Evolutionary conservation across 2,113 vertebrate species (phyloP).

Genomic region (Ovis canadensis): DNA sequence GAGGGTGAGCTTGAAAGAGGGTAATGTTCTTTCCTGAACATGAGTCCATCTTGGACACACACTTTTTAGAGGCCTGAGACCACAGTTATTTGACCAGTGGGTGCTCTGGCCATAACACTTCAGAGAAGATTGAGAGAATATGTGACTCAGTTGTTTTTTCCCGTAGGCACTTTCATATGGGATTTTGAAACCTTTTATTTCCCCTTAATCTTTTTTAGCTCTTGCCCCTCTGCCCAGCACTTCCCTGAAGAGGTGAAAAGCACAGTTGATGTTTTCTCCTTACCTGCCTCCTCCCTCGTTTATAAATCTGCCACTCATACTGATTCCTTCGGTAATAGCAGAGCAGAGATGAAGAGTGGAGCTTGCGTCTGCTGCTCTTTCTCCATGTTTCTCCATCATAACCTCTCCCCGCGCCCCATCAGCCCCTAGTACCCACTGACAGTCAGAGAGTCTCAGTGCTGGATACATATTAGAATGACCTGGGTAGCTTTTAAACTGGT

Average conservation of each 20-base stretch:
- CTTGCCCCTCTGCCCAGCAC: not conserved
- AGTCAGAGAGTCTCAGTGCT: not conserved
- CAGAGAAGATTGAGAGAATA: not conserved
- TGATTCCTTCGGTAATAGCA: not conserved
- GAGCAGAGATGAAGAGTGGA: not conserved
- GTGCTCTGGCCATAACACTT: not conserved
- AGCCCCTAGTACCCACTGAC: not conserved
- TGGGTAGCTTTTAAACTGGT: not conserved
- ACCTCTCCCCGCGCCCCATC: not conserved
- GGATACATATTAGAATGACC: not conserved
- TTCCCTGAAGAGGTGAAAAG: slow-evolving; percentile 18
- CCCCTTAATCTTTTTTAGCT: not conserved
- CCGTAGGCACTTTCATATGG: not conserved
- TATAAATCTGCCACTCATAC: not conserved
- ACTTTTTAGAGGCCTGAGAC: not conserved
- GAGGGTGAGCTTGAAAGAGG: not conserved
- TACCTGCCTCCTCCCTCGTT: not conserved
- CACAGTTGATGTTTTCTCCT: not conserved
- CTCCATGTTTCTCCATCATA: not conserved
- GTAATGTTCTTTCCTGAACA: not conserved
- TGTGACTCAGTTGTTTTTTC: not conserved
- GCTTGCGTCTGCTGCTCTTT: not conserved
- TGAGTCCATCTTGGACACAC: not conserved
- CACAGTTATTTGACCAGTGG: not conserved
- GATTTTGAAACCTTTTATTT: slow-evolving; percentile 8